A percentile compares a stretch with the other conserved stretches of the same genome.
phyloP scores from a whole-genome alignment of 2,797 vertebrate genomes.

The Ficedula albicollis region DNA sequence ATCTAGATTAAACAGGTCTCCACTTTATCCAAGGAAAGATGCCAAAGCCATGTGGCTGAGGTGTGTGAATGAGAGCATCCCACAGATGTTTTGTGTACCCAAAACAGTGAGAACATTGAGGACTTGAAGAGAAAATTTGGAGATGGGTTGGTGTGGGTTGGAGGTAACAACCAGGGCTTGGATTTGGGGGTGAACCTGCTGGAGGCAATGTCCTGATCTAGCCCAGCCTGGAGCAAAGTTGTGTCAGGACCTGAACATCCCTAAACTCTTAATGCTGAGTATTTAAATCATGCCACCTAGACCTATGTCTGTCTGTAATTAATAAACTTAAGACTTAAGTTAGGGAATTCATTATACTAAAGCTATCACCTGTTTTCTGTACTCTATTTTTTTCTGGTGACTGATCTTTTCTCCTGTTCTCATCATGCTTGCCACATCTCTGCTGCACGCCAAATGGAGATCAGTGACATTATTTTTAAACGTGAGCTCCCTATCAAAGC shows the following conservation, averaged over 20 bases:
- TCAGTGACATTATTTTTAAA: constrained; percentile 42
- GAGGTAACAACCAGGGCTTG: rapidly evolving
- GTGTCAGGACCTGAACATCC: not conserved
- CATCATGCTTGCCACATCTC: not conserved
- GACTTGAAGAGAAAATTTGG: not conserved
- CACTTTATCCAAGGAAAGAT: not conserved
- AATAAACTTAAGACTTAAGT: constrained; percentile 17
- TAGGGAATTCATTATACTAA: constrained; percentile 18
- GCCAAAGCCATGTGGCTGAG: not conserved
- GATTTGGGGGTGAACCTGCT: not conserved
- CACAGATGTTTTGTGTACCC: not conserved
- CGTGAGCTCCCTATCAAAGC: not conserved
- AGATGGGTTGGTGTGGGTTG: not conserved
- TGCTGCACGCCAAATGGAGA: constrained; percentile 21
- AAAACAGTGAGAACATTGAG: not conserved
- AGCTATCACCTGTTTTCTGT: constrained; percentile 27
- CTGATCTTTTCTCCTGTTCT: constrained; percentile 27
- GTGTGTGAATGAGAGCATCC: not conserved
- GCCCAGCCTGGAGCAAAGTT: not conserved
- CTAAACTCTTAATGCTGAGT: not conserved
- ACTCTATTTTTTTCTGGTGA: constrained; percentile 6
- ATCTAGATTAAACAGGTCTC: not conserved
- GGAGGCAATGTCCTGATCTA: not conserved
- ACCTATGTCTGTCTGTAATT: not conserved
- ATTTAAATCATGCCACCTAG: not conserved